Conservation (phyloP, 2,888 invertebrate species). For the Clepsis dumicolana region DNA sequence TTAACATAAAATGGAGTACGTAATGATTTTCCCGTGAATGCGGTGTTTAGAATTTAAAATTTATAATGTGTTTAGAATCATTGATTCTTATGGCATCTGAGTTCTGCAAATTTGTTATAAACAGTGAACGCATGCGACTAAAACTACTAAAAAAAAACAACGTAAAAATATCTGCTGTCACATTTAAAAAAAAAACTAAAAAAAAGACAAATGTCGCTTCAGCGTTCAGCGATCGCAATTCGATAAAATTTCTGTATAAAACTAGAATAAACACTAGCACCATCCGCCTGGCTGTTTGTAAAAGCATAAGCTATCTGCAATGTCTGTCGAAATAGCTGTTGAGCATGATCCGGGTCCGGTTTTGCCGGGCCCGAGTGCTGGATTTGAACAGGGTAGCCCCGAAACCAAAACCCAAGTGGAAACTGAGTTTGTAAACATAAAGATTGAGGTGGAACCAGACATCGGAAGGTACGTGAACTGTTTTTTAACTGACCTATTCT, state of each 20-base stretch:
- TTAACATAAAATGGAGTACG: too few relatives aligned
- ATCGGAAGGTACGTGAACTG: slow-evolving; percentile 43
- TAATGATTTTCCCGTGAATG: neutral
- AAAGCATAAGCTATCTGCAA: slow-evolving; percentile 1
- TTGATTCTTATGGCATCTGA: too few relatives aligned
- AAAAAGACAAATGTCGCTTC: neutral
- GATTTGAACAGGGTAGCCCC: slow-evolving; percentile 22
- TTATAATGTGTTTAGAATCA: neutral
- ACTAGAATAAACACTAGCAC: neutral
- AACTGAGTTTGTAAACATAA: slow-evolving; percentile 48
- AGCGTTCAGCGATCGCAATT: slow-evolving; percentile 3
- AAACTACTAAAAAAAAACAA: neutral
- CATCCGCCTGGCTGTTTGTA: neutral
- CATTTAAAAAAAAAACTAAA: neutral
- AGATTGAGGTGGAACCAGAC: slow-evolving; percentile 47
- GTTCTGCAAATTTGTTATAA: too few relatives aligned
- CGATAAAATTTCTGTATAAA: neutral
- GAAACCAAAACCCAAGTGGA: neutral
- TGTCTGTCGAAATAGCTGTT: slow-evolving; percentile 23
- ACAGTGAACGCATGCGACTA: too few relatives aligned
- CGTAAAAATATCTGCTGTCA: slow-evolving; percentile 14
- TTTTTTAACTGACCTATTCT: neutral
- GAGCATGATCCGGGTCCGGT: slow-evolving; percentile 36
- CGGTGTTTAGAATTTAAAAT: neutral
- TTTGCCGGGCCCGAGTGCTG: slow-evolving; percentile 36